These are phyloP conservation scores for Eonycteris spelaea DNA, from an alignment of 2,113 vertebrate species.

Conservation along the genomic window DNA sequence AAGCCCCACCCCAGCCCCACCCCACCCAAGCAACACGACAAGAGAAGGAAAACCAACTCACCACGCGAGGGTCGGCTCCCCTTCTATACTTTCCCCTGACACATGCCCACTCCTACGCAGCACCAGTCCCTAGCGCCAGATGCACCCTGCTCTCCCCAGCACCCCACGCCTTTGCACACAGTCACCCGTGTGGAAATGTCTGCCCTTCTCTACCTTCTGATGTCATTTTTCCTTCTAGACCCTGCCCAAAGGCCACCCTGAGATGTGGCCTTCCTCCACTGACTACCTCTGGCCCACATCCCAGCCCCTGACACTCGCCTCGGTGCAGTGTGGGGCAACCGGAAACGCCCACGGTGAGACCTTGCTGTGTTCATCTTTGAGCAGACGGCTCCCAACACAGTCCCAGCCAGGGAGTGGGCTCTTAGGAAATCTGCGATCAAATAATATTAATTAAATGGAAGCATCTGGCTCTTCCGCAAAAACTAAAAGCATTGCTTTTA, in stretches of 20 bases:
- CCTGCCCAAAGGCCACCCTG: neutral
- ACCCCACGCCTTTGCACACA: neutral
- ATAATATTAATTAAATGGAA: neutral
- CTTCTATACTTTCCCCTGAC: neutral
- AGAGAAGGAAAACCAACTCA: neutral
- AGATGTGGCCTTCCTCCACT: neutral
- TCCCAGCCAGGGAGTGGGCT: neutral
- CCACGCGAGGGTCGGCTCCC: neutral
- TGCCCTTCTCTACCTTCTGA: neutral
- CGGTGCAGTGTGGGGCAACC: neutral
- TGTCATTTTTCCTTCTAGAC: neutral
- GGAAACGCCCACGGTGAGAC: neutral
- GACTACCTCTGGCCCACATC: neutral
- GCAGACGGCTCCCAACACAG: neutral
- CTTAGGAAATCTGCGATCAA: neutral
- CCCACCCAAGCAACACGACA: neutral
- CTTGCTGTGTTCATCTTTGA: neutral
- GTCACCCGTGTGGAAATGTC: neutral
- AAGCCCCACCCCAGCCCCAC: too few relatives aligned
- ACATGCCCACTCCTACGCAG: fast-evolving
- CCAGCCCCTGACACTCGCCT: neutral
- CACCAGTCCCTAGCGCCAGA: neutral
- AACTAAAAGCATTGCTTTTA: neutral
- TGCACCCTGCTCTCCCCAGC: neutral
- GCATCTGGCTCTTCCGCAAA: neutral